Evolutionary conservation across 2,113 vertebrate species (phyloP).

Genomic region (Gallinago undulata): DNA sequence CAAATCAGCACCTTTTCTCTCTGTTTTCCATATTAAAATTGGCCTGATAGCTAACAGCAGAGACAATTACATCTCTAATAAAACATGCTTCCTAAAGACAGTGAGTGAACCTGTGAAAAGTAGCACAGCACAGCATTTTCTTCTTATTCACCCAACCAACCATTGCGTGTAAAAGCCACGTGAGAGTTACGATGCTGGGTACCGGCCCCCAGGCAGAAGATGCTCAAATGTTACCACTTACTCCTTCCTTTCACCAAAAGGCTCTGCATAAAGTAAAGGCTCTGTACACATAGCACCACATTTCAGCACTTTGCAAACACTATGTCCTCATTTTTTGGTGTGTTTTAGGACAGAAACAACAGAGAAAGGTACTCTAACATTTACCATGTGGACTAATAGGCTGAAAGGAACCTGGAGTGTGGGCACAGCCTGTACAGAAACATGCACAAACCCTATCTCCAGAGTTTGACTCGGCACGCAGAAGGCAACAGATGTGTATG

Average conservation of each 20-base stretch:
- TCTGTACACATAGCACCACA: neutral
- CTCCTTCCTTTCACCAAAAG: neutral
- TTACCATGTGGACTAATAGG: neutral
- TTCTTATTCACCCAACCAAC: neutral
- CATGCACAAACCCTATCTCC: neutral
- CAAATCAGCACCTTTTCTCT: neutral
- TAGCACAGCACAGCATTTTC: neutral
- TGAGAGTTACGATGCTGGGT: neutral
- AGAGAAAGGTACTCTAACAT: neutral
- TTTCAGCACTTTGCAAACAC: neutral
- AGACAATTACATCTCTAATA: neutral
- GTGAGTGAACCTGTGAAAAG: neutral
- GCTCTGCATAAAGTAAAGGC: neutral
- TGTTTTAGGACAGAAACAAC: neutral
- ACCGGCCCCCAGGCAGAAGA: neutral
- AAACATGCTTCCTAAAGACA: slow-evolving; percentile 22
- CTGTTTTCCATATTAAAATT: neutral
- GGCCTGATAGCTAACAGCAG: slow-evolving; percentile 18
- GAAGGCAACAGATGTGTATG: neutral
- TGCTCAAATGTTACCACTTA: neutral
- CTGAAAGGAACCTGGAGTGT: neutral
- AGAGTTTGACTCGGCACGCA: neutral
- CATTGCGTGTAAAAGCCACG: neutral
- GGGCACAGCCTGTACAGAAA: neutral
- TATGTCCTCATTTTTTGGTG: neutral